Evolutionary conservation across 2,888 invertebrate genomes (phyloP).

Genomic region (Cyrtodaria siliqua): DNA sequence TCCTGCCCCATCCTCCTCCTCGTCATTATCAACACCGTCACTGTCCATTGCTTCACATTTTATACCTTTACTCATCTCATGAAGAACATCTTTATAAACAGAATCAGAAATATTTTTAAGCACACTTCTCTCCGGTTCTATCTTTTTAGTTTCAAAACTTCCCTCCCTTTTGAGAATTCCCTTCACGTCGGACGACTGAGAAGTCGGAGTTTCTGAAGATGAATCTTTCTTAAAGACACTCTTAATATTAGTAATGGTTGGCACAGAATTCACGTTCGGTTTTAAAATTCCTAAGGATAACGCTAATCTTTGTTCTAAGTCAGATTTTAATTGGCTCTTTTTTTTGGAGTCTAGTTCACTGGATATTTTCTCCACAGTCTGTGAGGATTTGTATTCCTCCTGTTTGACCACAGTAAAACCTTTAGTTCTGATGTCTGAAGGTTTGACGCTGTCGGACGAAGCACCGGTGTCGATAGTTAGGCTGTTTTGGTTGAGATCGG

Average conservation of each 20-base stretch:
- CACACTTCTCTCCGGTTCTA: constrained; percentile 63
- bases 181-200: constrained; percentile 58
- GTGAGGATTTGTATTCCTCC: constrained; percentile 34
- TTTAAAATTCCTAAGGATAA: constrained; percentile 66
- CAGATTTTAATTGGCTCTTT: constrained; percentile 66
- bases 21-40: constrained; percentile 25
- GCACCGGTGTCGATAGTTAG: constrained; percentile 21
- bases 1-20: constrained; percentile 32
- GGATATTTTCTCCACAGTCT: constrained; percentile 39
- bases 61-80: constrained; percentile 24
- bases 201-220: background rate
- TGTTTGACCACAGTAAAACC: constrained; percentile 29
- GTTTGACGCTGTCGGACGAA: constrained; percentile 31
- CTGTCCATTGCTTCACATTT: constrained; percentile 1
- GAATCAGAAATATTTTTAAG: constrained; percentile 17
- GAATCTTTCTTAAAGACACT: constrained; percentile 68
- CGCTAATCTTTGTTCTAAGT: constrained; percentile 53
- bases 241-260: constrained; percentile 62
- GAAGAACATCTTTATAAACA: constrained; percentile 10
- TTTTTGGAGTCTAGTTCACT: constrained; percentile 58
- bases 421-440: constrained; percentile 44
- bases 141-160: constrained; percentile 68
- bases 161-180: constrained; percentile 75
- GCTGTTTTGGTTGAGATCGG: constrained; percentile 41
- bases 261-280: constrained; percentile 57